phyloP scores from a whole-genome alignment of 1,140 invertebrate genomes.

The Drosophila funebris region DNA sequence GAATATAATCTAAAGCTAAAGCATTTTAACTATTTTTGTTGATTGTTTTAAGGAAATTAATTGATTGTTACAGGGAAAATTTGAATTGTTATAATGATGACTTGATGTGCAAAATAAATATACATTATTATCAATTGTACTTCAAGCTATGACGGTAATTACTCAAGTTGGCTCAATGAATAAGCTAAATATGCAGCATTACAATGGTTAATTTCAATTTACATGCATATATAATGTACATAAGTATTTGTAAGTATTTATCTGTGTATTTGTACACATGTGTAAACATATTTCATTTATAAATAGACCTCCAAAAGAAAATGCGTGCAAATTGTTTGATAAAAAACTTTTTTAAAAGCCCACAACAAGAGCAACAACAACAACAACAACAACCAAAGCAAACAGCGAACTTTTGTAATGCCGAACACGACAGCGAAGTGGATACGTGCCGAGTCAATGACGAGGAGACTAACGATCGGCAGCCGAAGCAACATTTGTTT shows the following conservation, averaged over 20 bases:
- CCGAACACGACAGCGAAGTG: conserved; percentile 2
- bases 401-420: conserved; percentile 19
- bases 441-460: conserved; percentile 16
- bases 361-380: background rate
- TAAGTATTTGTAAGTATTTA: background rate
- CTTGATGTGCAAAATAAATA: background rate
- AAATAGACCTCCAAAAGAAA: conserved; percentile 29
- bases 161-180: background rate
- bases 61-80: background rate
- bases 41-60: background rate
- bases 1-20: background rate
- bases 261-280: background rate
- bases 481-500: conserved; percentile 29
- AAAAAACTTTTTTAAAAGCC: conserved; percentile 20
- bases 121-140: background rate
- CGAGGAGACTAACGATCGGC: conserved; percentile 35
- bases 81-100: background rate
- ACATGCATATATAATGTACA: background rate
- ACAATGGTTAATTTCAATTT: conserved; percentile 4
- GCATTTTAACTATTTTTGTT: background rate
- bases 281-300: conserved; percentile 23
- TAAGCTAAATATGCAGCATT: background rate
- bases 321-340: conserved; percentile 38
- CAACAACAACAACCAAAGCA: conserved; percentile 3
- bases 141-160: background rate